A percentile compares a stretch with the other conserved stretches of the same genome.
Conservation (phyloP, 2,797 vertebrate species). For the Brachyrhaphis roseni region DNA sequence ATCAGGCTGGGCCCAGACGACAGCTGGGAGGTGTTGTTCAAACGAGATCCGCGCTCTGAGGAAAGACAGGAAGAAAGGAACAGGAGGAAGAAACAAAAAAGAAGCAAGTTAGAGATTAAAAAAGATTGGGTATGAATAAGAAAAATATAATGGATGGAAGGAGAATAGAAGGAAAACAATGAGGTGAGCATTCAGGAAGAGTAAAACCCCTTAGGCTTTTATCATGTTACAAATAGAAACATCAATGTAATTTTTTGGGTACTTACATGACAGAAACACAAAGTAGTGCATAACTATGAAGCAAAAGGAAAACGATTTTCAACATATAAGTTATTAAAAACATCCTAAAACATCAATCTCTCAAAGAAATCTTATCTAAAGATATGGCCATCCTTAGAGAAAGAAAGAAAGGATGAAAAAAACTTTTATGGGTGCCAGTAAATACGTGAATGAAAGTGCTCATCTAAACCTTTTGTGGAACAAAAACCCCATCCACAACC, state of each 20-base stretch:
- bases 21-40: conserved; percentile 80
- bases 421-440: background rate
- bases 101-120: background rate
- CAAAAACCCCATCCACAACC: background rate
- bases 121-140: background rate
- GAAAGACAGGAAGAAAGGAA: conserved; percentile 2
- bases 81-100: background rate
- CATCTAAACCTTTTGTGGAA: background rate
- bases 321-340: background rate
- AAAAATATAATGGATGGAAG: background rate
- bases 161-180: background rate
- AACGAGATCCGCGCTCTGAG: conserved; percentile 77
- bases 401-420: background rate
- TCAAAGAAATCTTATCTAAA: background rate
- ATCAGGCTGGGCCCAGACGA: conserved; percentile 77
- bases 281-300: background rate
- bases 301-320: background rate
- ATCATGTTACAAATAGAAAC: background rate
- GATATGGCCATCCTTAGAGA: background rate
- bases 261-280: background rate
- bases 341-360: background rate
- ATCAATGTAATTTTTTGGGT: background rate
- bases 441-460: background rate
- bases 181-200: background rate
- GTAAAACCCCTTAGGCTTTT: background rate